phyloP scores from a whole-genome alignment of 2,888 invertebrate species.

The Perdita meconis region DNA sequence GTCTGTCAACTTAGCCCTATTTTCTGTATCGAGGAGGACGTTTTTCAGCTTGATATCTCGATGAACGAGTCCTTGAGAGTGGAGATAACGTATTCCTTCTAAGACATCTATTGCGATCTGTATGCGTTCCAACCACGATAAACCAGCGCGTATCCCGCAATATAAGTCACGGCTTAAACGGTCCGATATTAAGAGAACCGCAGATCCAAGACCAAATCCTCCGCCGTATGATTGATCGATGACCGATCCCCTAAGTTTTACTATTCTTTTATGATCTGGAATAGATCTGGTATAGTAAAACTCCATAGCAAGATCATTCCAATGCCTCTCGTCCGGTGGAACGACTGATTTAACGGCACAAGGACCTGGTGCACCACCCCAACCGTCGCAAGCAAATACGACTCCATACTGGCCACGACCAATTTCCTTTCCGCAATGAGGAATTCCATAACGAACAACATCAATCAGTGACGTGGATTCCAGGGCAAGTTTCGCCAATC shows the following conservation, averaged over 20 bases:
- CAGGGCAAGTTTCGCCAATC: conserved; percentile 91
- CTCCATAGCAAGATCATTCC: conserved; percentile 96
- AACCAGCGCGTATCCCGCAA: conserved; percentile 89
- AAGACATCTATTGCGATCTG: conserved; percentile 93
- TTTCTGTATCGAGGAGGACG: conserved; percentile 90
- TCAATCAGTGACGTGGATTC: conserved; percentile 94
- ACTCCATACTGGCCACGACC: conserved; percentile 95
- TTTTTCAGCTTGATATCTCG: conserved; percentile 96
- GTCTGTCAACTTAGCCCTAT: conserved; percentile 93
- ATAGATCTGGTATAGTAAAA: conserved; percentile 95
- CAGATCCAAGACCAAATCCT: conserved; percentile 86
- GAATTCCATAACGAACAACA: conserved; percentile 90
- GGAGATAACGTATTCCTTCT: conserved; percentile 94
- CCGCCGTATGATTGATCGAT: conserved; percentile 92
- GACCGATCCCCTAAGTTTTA: conserved; percentile 91
- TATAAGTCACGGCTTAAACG: conserved; percentile 91
- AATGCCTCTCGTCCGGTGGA: conserved; percentile 94
- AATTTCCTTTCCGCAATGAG: conserved; percentile 88
- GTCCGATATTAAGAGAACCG: conserved; percentile 93
- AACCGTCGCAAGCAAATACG: conserved; percentile 91
- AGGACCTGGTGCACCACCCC: conserved; percentile 90
- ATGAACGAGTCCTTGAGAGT: conserved; percentile 93
- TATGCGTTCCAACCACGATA: conserved; percentile 88
- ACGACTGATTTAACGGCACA: conserved; percentile 95
- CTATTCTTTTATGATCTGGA: conserved; percentile 92